phyloP scores from a whole-genome alignment of 2,113 vertebrate genomes.

The Lanius collurio region DNA sequence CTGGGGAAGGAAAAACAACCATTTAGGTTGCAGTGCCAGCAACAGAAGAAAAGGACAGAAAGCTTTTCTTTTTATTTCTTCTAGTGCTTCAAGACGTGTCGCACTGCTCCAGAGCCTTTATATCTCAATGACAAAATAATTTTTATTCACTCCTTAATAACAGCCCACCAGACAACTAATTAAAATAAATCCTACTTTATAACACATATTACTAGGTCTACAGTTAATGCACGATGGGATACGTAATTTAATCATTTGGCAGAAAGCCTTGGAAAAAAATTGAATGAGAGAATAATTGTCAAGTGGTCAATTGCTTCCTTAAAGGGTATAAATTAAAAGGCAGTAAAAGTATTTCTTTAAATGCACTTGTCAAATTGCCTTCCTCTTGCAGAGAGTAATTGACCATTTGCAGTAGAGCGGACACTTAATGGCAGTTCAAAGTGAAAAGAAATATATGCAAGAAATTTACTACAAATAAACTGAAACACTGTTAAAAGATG shows the following conservation, averaged over 20 bases:
- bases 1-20: conserved; percentile 67
- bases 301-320: conserved; percentile 61
- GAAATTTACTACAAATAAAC: neutral
- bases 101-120: conserved; percentile 44
- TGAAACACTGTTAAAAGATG: neutral
- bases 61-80: conserved; percentile 11
- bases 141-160: conserved; percentile 70
- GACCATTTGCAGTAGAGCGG: conserved; percentile 4
- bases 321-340: conserved; percentile 55
- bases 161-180: conserved; percentile 65
- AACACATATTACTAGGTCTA: conserved; percentile 73
- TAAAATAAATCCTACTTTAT: conserved; percentile 74
- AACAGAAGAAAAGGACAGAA: neutral
- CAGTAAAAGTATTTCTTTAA: conserved; percentile 57
- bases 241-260: conserved; percentile 73
- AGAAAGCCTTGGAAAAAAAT: conserved; percentile 61
- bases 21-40: neutral
- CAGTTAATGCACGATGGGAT: conserved; percentile 60
- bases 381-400: neutral
- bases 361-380: conserved; percentile 38
- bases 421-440: neutral
- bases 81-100: conserved; percentile 23
- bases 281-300: conserved; percentile 64
- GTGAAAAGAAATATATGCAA: neutral
- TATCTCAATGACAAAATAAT: conserved; percentile 53